Evolutionary conservation across 2,888 invertebrate genomes (phyloP), one percentile per base, ranked within the genome.

Genomic region (Tubulanus polymorphus): DNA sequence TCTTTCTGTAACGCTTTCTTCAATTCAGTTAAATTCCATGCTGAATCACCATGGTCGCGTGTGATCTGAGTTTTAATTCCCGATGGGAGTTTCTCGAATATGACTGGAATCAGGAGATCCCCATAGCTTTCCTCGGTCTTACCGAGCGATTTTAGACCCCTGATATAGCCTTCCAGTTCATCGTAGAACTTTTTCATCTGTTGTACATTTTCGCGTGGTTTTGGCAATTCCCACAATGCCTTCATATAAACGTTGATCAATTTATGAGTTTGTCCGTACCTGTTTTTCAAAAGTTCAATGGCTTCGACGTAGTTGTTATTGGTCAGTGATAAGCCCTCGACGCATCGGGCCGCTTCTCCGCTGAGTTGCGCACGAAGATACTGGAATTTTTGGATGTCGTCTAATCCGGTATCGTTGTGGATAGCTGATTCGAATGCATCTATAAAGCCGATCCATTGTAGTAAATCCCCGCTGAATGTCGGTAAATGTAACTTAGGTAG

Each of bases 401-500:
- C 18, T n/a, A 45, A 20, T 10, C 18, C 20, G n/a, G 18, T 45
- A 20, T 45, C 18, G 18, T 15, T 20, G 46, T 45, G 10, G 10
- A 45, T 20, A 10, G 10, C 46, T 10, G 46, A 12, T 10, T 45
- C 20, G 46, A 45, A 45, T 10, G n/a, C 10, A 18, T 45, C 46
- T 12, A 45, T n/a, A 18, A 45, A 45, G 15, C 15, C 20, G n/a
- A 12, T 15, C 46, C 46, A 45, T 45, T 45, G 10, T 18, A 45
- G 10, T 8, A 45, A n/a, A 45, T 18, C 20, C 10, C 46, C 46
- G 46, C 46, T 45, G 46, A 45, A 45, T 45, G 46, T 45, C 8
- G 46, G 46, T 10, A 50, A 18, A 18, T 3, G 51, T 20, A 12
- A 8, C 46, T 27, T 6, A 3, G 3, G 41, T 6, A 25, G 3